A percentile compares a stretch with the other conserved stretches of the same genome.
These are phyloP conservation scores for Drosophila diplacantha DNA, from an alignment of 2,888 invertebrate species.

Conservation along the genomic window DNA sequence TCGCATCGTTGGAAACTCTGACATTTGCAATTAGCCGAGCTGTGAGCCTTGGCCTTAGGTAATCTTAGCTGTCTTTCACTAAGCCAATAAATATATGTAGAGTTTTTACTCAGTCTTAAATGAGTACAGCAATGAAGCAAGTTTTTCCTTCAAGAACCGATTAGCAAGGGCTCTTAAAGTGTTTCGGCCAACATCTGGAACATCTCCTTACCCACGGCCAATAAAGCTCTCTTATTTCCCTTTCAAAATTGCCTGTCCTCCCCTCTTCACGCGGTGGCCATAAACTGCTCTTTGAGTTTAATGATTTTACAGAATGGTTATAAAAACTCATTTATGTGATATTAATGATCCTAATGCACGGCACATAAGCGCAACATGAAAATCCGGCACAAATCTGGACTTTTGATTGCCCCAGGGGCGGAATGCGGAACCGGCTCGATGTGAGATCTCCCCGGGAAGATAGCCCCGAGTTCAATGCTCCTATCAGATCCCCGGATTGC, in stretches of 20 bases:
- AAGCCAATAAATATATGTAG: too few species aligned
- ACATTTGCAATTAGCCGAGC: conserved; percentile 19
- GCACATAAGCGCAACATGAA: conserved; percentile 27
- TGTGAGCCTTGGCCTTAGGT: background rate
- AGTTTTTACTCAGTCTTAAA: background rate
- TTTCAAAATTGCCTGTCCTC: background rate
- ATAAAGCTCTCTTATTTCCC: conserved; percentile 14
- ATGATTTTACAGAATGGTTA: conserved; percentile 11
- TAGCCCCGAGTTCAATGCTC: conserved; percentile 29
- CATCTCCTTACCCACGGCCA: conserved; percentile 7
- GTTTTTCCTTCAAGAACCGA: background rate
- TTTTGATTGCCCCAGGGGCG: conserved; percentile 25
- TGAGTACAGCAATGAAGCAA: background rate
- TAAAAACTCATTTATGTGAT: conserved; percentile 23
- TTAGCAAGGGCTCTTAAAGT: background rate
- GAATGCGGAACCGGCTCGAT: conserved; percentile 27
- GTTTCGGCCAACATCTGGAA: conserved; percentile 1
- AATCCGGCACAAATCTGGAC: conserved; percentile 24
- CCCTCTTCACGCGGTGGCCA: background rate
- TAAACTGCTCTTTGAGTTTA: conserved; percentile 2
- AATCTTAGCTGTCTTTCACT: too few species aligned
- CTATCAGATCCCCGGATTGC: conserved; percentile 22
- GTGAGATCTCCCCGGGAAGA: conserved; percentile 25
- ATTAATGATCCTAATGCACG: conserved; percentile 28
- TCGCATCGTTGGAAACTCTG: conserved; percentile 9